Base-by-base conservation (phyloP, 1,140 invertebrate species). In the Coenobita brevimanus region DNA sequence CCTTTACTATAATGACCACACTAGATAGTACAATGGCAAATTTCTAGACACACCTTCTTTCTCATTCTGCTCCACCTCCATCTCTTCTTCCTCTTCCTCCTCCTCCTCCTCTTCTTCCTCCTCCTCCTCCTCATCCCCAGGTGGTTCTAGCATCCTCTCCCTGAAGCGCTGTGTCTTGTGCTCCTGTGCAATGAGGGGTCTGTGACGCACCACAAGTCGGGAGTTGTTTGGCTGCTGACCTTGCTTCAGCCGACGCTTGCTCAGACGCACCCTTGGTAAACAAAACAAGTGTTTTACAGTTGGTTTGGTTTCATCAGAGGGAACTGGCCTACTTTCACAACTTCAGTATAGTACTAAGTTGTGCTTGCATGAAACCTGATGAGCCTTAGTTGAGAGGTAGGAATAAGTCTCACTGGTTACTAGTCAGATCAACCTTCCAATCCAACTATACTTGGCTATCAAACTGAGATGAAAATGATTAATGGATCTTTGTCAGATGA, bases 81-180 rank as follows among this genome's bases (percentile, higher is more conserved):
- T 38, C 30, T 78, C 75, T 21, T 81, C 78, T 27, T 82, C 80
- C 30, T 82, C 80, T 4, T 87, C 84, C 38, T 92, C 91, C 43
- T 92, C 91, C 43, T 91, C 91, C 38, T 92, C 90, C 15, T 91
- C 91, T 67, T 92, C 92, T 46, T 92, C 92, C 75, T 93, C 95
- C 82, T 96, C 96, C 80, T 97, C 96, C 62, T 96, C 96, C 82
- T 96, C 96, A 90, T 96, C 96, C 50, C 91, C 92, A 27, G 96
- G 95, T 27, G 97, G 97, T 92, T 99, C 97, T 10, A 99, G 93
- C 92, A 98, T 97, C 91, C 95, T 96, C 92, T 98, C 96, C 81
- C 98, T 93, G 79, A 96, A 95, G 46, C 97, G 93, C 92, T 99
- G 97, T 94, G 97, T 96, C 89, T 95, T 94, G 91, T 97, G 96